Evolutionary conservation across 2,888 invertebrate species (phyloP).

Genomic region (Rhagophthalmus giganteus): DNA sequence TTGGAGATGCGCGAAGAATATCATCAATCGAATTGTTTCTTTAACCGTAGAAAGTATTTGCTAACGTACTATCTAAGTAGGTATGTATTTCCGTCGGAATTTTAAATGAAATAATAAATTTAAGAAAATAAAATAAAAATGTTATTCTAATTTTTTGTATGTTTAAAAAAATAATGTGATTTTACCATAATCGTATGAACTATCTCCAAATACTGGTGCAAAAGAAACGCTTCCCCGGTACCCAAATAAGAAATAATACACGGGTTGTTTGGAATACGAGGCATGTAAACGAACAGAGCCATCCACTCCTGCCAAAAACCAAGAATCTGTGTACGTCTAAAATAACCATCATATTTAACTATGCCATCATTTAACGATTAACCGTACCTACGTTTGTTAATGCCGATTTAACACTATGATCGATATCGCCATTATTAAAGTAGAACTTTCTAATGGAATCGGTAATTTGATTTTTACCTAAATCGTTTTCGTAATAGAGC

Average conservation of each 20-base stretch:
- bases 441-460: neutral
- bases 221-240: slow-evolving; percentile 67
- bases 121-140: too few relatives aligned
- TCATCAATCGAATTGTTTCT: too few relatives aligned
- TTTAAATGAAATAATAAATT: too few relatives aligned
- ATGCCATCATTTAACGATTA: neutral
- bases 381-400: neutral
- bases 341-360: neutral
- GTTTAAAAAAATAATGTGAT: too few relatives aligned
- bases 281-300: too few relatives aligned
- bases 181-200: slow-evolving; percentile 64
- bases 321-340: neutral
- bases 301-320: neutral
- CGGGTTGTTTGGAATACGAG: slow-evolving; percentile 59
- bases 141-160: too few relatives aligned
- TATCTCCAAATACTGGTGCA: slow-evolving; percentile 38
- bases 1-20: too few relatives aligned
- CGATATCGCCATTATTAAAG: neutral
- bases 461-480: neutral
- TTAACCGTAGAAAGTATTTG: too few relatives aligned
- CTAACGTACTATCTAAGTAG: too few relatives aligned
- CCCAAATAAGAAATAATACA: slow-evolving; percentile 69
- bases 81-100: too few relatives aligned
- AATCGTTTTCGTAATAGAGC: neutral
- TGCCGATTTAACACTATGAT: neutral